Percentiles rank a stretch among this genome's conserved stretches.
Conservation (phyloP, 2,888 invertebrate species). For the Tromatobia lineatoria region DNA sequence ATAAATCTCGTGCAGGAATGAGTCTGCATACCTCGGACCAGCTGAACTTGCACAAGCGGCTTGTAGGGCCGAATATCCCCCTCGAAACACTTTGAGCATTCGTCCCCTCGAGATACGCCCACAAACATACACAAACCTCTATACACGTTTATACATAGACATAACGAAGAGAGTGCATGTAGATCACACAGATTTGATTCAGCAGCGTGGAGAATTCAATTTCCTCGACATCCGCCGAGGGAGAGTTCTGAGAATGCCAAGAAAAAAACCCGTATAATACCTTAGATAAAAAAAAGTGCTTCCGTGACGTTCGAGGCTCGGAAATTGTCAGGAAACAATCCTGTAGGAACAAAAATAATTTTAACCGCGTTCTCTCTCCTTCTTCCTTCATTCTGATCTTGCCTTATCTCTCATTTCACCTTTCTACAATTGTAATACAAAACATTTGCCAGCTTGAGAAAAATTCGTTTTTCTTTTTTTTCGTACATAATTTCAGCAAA, state of each 20-base stretch:
- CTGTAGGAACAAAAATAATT: slow-evolving; percentile 2
- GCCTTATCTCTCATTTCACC: not conserved
- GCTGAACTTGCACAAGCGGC: not conserved
- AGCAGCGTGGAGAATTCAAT: slow-evolving; percentile 59
- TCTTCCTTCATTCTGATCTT: not conserved
- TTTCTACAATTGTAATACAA: not conserved
- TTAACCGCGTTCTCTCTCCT: not conserved
- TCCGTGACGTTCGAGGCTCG: not conserved
- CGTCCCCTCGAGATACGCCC: slow-evolving; percentile 18
- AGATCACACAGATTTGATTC: slow-evolving; percentile 59
- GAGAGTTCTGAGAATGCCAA: not conserved
- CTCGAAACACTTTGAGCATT: slow-evolving; percentile 30
- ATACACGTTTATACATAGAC: not conserved
- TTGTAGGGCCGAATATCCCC: not conserved
- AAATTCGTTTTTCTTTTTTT: slow-evolving; percentile 1
- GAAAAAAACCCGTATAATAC: slow-evolving; percentile 47
- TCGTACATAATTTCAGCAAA: slow-evolving; percentile 7
- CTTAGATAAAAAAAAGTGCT: not conserved
- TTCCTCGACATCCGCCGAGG: slow-evolving; percentile 50
- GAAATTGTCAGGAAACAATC: slow-evolving; percentile 35
- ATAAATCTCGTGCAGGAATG: slow-evolving; percentile 10
- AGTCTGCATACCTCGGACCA: not conserved
- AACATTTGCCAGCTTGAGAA: not conserved
- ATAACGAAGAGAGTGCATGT: slow-evolving; percentile 13
- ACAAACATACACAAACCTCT: not conserved